Evolutionary conservation across 2,113 vertebrate species (phyloP).

Genomic region (Periophthalmus modestus): DNA sequence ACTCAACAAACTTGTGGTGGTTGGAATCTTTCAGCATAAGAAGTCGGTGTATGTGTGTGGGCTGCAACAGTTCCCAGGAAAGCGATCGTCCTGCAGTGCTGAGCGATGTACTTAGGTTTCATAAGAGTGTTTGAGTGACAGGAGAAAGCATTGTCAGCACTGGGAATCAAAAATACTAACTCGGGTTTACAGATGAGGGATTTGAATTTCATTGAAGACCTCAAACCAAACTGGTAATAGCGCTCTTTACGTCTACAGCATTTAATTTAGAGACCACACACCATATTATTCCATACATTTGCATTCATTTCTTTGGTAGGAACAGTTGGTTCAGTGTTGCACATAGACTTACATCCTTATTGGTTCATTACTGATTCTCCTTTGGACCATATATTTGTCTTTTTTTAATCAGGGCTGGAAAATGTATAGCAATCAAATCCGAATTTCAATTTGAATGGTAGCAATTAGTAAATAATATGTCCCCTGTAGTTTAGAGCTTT

Average conservation of each 20-base stretch:
- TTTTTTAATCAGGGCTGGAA: not conserved
- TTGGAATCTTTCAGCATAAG: constrained; percentile 23
- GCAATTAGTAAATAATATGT: too few relatives aligned
- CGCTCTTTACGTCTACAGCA: not conserved
- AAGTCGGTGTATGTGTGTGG: constrained; percentile 24
- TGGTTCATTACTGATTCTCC: not conserved
- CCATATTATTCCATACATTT: not conserved
- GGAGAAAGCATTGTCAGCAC: constrained; percentile 15
- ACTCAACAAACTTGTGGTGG: constrained; percentile 14
- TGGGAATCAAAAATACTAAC: constrained; percentile 1
- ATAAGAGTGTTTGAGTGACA: constrained; percentile 24
- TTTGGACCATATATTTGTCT: not conserved
- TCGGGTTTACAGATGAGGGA: not conserved
- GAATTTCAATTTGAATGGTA: too few relatives aligned
- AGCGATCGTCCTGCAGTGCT: constrained; percentile 36
- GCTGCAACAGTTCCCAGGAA: constrained; percentile 66
- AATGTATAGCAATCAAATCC: not conserved
- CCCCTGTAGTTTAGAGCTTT: too few relatives aligned
- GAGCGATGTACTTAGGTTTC: constrained; percentile 51
- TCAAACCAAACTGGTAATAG: not conserved
- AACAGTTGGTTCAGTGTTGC: not conserved
- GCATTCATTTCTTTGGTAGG: too few relatives aligned
- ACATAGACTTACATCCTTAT: too few relatives aligned
- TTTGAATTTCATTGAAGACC: not conserved
- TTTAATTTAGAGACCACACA: not conserved